Percentiles rank a stretch among this genome's conserved stretches.
These are phyloP conservation scores for Achatina immaculata DNA, from an alignment of 1,140 invertebrate genomes.

Conservation along the genomic window DNA sequence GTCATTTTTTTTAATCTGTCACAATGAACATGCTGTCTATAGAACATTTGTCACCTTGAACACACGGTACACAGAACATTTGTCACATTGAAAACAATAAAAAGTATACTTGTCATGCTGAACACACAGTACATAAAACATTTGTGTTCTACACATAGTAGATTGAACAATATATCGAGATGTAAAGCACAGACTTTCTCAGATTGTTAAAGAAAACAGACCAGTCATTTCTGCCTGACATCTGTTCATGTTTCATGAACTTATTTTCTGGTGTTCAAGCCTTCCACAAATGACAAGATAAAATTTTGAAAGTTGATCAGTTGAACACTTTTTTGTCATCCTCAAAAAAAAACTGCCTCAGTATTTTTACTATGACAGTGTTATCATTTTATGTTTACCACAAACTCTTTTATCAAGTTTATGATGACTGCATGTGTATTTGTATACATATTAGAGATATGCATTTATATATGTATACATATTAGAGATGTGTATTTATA, in stretches of 20 bases:
- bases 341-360: not conserved
- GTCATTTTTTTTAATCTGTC: too few species aligned
- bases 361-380: not conserved
- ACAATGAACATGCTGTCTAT: too few species aligned
- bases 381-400: not conserved
- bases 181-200: too few species aligned
- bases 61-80: too few species aligned
- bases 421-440: not conserved
- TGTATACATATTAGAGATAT: not conserved
- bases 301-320: not conserved
- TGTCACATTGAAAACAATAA: too few species aligned
- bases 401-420: not conserved
- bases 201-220: too few species aligned
- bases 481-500: not conserved
- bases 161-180: too few species aligned
- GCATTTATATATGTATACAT: not conserved
- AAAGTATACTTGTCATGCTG: too few species aligned
- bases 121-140: too few species aligned
- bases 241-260: not conserved
- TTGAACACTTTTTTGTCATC: not conserved
- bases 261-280: not conserved
- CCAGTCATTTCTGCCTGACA: too few species aligned
- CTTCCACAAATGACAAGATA: not conserved
- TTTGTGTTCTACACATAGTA: too few species aligned
- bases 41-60: too few species aligned